Conservation (phyloP, 2,113 vertebrate species). For the Taxidea taxus region DNA sequence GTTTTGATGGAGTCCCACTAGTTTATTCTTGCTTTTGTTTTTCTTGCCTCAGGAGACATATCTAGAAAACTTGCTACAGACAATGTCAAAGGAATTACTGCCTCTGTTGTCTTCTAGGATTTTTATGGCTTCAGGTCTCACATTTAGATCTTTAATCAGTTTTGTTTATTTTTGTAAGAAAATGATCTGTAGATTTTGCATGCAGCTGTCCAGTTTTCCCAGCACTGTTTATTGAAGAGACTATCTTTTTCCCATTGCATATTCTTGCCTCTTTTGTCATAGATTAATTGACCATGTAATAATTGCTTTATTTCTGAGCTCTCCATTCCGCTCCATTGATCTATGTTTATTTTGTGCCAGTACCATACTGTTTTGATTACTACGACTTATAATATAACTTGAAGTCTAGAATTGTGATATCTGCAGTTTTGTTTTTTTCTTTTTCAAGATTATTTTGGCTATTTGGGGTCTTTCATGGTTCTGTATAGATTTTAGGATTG, state of each 20-base stretch:
- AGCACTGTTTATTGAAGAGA: background rate
- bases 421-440: background rate
- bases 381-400: background rate
- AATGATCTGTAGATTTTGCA: background rate
- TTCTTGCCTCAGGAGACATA: background rate
- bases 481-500: background rate
- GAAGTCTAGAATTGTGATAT: background rate
- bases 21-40: background rate
- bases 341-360: background rate
- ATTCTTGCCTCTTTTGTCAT: background rate
- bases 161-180: background rate
- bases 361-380: background rate
- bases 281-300: background rate
- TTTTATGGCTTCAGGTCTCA: background rate
- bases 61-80: background rate
- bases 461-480: background rate
- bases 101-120: background rate
- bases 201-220: background rate
- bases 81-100: background rate
- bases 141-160: background rate
- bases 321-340: background rate
- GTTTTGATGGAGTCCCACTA: background rate
- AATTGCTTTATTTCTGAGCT: background rate
- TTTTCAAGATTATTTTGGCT: background rate
- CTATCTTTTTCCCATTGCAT: background rate